Evolutionary conservation across 1,140 invertebrate species (phyloP), one percentile per base, ranked within the genome.

Genomic region (Pomacea maculata): DNA sequence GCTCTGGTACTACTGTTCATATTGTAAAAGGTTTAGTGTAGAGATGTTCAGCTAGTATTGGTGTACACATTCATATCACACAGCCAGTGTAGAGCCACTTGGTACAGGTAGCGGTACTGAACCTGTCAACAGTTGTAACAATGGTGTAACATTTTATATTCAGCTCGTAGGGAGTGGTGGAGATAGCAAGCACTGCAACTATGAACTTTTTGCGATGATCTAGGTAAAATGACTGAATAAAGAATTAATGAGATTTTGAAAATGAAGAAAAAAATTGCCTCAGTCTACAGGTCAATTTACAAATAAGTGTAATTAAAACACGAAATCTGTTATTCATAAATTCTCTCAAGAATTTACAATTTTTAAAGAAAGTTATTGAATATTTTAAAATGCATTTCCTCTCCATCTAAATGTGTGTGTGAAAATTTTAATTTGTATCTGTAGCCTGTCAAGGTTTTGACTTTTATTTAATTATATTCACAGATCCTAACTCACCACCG

Each of bases 61-160:
- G 75, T 61, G 75, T 76, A 76, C 57, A 76, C 64, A 34, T 57
- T 76, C 19, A 64, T n/a, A n/a, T 57, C 61, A 15, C 10, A 34
- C 19, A 29, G 61, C 29, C 34, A 34, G 21, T 55, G 54, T 12
- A 67, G 75, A 17, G 64, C 12, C 57, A 76, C 25, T 34, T 76
- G 15, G 34, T 76, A 76, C 55, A 55, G 64, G 75, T 76, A 76
- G n/a, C 75, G 57, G 61, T 76, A 76, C 57, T 76, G 54, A 57
- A 64, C 75, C 75, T 76, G 75, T 29, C 25, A 64, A 17, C 71
- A 70, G 21, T 45, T 45, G 2, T 45, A 45, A 6, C 34, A 45
- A 45, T 45, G 2, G 34, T 45, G 1, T 45, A 45, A 45, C 34
- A 45, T 45, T 45, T 45, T 45, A 45, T 45, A 45, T 45, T 45